Conservation (phyloP, 2,888 invertebrate species). For the Thalpophila matura region DNA sequence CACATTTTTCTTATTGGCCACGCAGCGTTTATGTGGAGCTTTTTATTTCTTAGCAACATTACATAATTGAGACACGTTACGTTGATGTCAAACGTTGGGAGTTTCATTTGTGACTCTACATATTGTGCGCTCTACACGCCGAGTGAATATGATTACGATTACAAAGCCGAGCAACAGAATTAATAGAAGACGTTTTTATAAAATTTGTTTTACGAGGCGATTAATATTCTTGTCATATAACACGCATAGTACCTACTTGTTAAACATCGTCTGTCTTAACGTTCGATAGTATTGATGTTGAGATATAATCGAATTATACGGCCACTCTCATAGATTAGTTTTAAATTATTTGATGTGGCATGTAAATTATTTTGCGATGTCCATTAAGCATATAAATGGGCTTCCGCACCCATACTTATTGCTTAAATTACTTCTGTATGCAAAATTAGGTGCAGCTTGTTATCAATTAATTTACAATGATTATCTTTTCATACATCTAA, state of each 20-base stretch:
- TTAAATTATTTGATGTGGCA: conserved; percentile 32
- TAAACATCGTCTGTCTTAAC: conserved; percentile 17
- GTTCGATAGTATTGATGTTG: conserved; percentile 21
- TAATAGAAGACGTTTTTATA: conserved; percentile 22
- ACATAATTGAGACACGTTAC: conserved; percentile 50
- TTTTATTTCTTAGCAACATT: conserved; percentile 54
- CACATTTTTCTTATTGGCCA: conserved; percentile 39
- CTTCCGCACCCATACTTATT: conserved; percentile 28
- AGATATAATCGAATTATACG: conserved; percentile 27
- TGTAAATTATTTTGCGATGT: conserved; percentile 15
- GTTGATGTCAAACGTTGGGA: conserved; percentile 27
- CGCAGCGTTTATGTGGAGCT: conserved; percentile 31
- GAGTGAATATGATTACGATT: conserved; percentile 40
- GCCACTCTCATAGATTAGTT: conserved; percentile 55
- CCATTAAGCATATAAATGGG: conserved; percentile 35
- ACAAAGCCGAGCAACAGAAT: conserved; percentile 13
- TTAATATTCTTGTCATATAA: conserved; percentile 49
- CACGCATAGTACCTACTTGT: conserved; percentile 9
- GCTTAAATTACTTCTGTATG: conserved; percentile 34
- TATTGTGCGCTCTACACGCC: conserved; percentile 32
- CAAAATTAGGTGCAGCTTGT: conserved; percentile 39
- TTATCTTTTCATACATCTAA: conserved; percentile 25
- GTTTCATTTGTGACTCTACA: conserved; percentile 40
- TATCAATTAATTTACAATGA: conserved; percentile 22
- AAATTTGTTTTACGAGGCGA: conserved; percentile 32